These are phyloP conservation scores for Lepus americanus DNA, from an alignment of 2,113 vertebrate species.

Conservation along the genomic window DNA sequence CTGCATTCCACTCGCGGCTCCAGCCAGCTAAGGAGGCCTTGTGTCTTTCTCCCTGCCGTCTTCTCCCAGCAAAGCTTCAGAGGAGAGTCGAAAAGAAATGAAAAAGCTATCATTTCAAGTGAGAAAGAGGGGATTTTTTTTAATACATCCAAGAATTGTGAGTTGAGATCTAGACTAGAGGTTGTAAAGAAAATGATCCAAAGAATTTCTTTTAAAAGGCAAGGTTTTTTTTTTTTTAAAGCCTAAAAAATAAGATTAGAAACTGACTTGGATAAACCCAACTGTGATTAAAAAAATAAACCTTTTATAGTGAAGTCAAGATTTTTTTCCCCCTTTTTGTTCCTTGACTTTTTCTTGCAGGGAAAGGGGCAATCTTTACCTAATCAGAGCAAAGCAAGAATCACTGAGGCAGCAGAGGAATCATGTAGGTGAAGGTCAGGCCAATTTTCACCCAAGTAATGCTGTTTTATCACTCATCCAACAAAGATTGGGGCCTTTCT, in stretches of 20 bases:
- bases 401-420: conserved; percentile 87
- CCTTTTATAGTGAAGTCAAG: conserved; percentile 89
- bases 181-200: conserved; percentile 85
- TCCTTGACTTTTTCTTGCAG: conserved; percentile 90
- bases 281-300: conserved; percentile 92
- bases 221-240: conserved; percentile 76
- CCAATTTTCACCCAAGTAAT: conserved; percentile 90
- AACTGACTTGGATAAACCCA: conserved; percentile 89
- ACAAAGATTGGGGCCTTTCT: conserved; percentile 90
- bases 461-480: conserved; percentile 89
- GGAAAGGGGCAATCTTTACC: conserved; percentile 90
- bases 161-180: conserved; percentile 85
- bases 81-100: conserved; percentile 83
- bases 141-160: conserved; percentile 86
- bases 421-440: conserved; percentile 90
- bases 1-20: conserved; percentile 76
- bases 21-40: conserved; percentile 83
- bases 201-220: conserved; percentile 89
- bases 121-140: conserved; percentile 75
- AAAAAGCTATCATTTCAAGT: conserved; percentile 85
- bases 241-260: conserved; percentile 90
- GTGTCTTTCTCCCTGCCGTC: conserved; percentile 84
- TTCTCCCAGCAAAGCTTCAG: conserved; percentile 85
- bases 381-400: conserved; percentile 90
- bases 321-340: conserved; percentile 87